phyloP scores from a whole-genome alignment of 2,888 invertebrate species.

The Drosophila recens region DNA sequence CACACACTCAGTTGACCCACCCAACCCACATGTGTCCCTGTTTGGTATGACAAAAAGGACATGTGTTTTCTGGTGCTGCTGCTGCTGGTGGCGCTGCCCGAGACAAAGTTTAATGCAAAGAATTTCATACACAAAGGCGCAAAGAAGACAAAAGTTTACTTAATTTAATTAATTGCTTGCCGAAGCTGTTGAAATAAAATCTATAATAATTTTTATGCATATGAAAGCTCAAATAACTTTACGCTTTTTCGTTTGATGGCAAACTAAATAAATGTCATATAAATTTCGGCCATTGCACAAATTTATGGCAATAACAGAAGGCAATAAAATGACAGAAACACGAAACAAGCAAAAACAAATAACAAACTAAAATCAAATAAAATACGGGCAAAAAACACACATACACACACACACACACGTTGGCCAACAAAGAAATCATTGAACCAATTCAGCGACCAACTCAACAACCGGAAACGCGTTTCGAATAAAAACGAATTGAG shows the following conservation, averaged over 20 bases:
- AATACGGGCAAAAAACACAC: conserved; percentile 33
- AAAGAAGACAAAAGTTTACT: conserved; percentile 45
- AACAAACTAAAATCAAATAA: conserved; percentile 61
- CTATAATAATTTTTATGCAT: conserved; percentile 13
- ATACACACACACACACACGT: neutral
- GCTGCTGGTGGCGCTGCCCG: conserved; percentile 1
- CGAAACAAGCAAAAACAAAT: conserved; percentile 31
- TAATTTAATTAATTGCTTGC: conserved; percentile 59
- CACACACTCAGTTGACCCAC: neutral
- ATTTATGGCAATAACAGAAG: conserved; percentile 59
- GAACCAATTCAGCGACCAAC: conserved; percentile 82
- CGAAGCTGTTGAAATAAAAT: conserved; percentile 32
- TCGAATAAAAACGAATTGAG: conserved; percentile 81
- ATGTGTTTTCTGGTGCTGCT: conserved; percentile 22
- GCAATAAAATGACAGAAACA: conserved; percentile 36
- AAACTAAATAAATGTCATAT: conserved; percentile 64
- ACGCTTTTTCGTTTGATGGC: conserved; percentile 24
- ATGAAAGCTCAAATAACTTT: conserved; percentile 8
- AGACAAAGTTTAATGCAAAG: conserved; percentile 33
- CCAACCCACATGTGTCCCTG: conserved; percentile 9
- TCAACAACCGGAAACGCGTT: conserved; percentile 82
- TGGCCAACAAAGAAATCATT: conserved; percentile 74
- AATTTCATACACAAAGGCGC: conserved; percentile 49
- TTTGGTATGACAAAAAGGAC: conserved; percentile 44
- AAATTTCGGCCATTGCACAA: conserved; percentile 43